phyloP scores from a whole-genome alignment of 2,113 vertebrate species.

The Fulica atra region DNA sequence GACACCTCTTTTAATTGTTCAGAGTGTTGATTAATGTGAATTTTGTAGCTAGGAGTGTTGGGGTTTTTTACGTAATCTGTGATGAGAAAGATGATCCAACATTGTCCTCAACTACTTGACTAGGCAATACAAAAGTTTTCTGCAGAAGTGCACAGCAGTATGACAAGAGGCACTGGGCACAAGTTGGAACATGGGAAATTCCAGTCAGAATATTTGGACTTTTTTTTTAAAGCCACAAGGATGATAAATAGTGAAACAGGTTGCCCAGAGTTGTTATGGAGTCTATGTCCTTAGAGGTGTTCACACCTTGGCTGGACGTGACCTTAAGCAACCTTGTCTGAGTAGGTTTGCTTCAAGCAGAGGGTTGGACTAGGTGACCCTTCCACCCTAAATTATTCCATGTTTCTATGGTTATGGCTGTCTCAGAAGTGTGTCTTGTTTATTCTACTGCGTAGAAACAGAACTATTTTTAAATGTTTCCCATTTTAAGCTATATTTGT shows the following conservation, averaged over 20 bases:
- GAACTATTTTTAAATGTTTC: conserved; percentile 35
- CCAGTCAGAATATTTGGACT: background rate
- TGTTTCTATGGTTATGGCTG: background rate
- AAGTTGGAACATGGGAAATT: background rate
- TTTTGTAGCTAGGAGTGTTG: background rate
- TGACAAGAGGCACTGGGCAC: background rate
- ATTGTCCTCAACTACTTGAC: background rate
- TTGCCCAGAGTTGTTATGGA: background rate
- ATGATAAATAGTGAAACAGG: background rate
- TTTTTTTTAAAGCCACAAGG: background rate
- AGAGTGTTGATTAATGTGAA: background rate
- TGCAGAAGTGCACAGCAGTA: background rate
- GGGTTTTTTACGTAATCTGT: background rate
- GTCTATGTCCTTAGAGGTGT: background rate
- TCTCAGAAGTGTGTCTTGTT: background rate
- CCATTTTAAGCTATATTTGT: conserved; percentile 4
- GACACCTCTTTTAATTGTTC: background rate
- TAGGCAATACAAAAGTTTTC: background rate
- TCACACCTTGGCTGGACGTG: background rate
- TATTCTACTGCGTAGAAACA: conserved; percentile 39
- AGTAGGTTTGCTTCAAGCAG: background rate
- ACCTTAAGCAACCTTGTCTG: background rate
- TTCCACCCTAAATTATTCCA: background rate
- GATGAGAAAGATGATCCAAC: background rate
- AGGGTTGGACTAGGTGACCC: background rate